These are phyloP conservation scores for Phylloscopus trochilus DNA, from an alignment of 2,113 vertebrate species.

Conservation along the genomic window DNA sequence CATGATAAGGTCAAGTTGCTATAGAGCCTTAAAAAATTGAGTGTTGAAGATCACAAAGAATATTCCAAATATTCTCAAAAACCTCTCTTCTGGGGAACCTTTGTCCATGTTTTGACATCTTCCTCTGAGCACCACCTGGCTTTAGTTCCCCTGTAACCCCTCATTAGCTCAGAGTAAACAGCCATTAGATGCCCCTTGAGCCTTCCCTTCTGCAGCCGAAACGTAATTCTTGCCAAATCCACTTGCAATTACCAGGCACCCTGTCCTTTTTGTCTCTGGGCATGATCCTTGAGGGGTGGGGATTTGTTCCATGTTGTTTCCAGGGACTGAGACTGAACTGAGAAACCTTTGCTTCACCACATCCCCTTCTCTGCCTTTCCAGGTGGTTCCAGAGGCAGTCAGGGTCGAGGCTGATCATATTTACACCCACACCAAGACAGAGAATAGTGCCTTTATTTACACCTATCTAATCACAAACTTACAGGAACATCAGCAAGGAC, in stretches of 20 bases:
- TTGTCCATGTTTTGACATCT: not conserved
- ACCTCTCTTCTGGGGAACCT: not conserved
- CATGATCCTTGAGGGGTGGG: rapidly evolving
- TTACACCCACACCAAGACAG: not conserved
- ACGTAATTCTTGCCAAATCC: not conserved
- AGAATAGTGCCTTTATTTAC: not conserved
- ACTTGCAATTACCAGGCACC: not conserved
- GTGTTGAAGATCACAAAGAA: not conserved
- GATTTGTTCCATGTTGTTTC: not conserved
- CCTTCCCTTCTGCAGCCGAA: not conserved
- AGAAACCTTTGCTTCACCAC: not conserved
- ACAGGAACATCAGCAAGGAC: not conserved
- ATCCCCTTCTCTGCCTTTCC: rapidly evolving
- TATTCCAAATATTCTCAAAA: not conserved
- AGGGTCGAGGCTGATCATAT: rapidly evolving
- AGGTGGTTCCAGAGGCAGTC: not conserved
- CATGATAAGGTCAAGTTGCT: not conserved
- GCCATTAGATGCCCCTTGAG: not conserved
- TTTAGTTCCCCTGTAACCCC: not conserved
- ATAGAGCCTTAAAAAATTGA: not conserved
- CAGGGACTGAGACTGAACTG: not conserved
- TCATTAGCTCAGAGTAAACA: not conserved
- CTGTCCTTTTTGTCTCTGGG: not conserved
- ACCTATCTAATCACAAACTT: not conserved
- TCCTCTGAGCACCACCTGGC: not conserved